Conservation (phyloP, 2,113 vertebrate species). For the Silurus glanis region DNA sequence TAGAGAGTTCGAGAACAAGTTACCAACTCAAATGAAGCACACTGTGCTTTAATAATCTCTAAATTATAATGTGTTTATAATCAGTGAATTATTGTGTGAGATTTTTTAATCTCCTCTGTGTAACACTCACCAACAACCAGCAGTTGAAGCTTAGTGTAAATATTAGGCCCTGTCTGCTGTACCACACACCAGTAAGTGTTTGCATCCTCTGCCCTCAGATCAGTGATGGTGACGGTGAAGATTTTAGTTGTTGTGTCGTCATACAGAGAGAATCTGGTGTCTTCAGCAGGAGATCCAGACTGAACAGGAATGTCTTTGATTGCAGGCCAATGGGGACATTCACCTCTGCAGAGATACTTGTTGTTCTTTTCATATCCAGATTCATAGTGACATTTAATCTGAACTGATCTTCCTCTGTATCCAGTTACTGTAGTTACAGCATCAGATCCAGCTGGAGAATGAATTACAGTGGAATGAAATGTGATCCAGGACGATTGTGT, state of each 20-base stretch:
- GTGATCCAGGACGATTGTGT: not conserved
- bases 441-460: conserved; percentile 14
- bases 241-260: conserved; percentile 11
- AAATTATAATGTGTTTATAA: too few species aligned
- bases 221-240: conserved; percentile 62
- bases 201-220: conserved; percentile 50
- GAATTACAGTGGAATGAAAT: not conserved
- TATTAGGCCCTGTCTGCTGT: not conserved
- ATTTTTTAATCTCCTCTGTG: not conserved
- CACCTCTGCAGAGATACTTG: conserved; percentile 61
- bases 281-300: conserved; percentile 27
- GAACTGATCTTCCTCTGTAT: conserved; percentile 54
- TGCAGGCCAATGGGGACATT: conserved; percentile 1
- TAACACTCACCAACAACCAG: conserved; percentile 53
- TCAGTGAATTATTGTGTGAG: too few species aligned
- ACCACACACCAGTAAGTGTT: conserved; percentile 56
- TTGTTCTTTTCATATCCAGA: conserved; percentile 16
- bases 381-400: conserved; percentile 52
- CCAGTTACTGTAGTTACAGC: conserved; percentile 15
- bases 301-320: not conserved
- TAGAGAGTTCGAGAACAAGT: too few species aligned
- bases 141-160: conserved; percentile 54
- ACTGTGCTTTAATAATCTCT: not conserved
- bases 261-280: conserved; percentile 56
- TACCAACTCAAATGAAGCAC: too few species aligned